Conservation (phyloP, 2,113 vertebrate species). For the Phalacrocorax pelagicus region DNA sequence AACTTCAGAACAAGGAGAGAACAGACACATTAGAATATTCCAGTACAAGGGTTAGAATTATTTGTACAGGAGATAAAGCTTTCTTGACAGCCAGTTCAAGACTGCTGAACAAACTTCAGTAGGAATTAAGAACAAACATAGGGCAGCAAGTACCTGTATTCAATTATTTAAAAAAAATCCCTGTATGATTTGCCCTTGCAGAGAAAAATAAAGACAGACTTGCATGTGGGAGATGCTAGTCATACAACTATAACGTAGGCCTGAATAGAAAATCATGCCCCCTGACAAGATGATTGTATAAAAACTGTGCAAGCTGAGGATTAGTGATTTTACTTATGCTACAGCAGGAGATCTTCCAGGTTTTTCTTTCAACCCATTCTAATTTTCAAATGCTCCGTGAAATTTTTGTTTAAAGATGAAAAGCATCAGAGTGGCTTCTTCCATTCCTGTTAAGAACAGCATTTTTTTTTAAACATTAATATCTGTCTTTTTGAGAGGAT, state of each 20-base stretch:
- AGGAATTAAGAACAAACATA: constrained; percentile 11
- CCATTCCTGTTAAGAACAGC: background rate
- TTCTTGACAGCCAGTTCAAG: background rate
- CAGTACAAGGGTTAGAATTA: background rate
- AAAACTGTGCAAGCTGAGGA: background rate
- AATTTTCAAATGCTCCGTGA: background rate
- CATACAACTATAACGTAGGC: background rate
- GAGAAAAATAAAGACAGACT: background rate
- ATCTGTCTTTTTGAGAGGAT: background rate
- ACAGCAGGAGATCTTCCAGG: background rate
- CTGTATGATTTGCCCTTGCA: background rate
- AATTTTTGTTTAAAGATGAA: background rate
- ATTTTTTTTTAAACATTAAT: background rate
- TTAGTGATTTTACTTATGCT: background rate
- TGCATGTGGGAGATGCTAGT: background rate
- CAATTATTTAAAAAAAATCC: background rate
- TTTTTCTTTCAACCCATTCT: background rate
- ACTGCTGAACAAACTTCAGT: background rate
- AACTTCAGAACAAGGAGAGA: background rate
- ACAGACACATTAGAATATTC: background rate
- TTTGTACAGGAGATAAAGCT: background rate
- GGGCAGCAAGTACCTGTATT: background rate
- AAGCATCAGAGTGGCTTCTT: background rate
- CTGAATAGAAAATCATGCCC: background rate
- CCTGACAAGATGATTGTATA: background rate